Conservation (phyloP, 2,888 invertebrate species). For the Drosophila rellima region DNA sequence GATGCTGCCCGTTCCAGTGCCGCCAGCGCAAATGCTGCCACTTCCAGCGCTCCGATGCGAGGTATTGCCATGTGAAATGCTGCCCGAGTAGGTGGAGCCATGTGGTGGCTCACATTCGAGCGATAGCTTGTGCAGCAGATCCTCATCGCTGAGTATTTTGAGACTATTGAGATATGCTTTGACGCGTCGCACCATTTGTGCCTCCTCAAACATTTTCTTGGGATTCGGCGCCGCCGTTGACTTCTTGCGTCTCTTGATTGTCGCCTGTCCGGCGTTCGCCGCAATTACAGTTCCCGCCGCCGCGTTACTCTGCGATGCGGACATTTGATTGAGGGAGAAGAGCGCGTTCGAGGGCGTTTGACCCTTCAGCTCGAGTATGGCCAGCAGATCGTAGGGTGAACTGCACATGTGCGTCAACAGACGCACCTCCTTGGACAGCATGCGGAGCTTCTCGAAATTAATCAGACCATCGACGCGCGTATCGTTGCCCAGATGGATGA, state of each 20-base stretch:
- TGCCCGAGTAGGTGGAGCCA: slow-evolving; percentile 79
- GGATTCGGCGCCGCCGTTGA: slow-evolving; percentile 96
- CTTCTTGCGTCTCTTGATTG: slow-evolving; percentile 95
- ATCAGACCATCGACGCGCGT: slow-evolving; percentile 94
- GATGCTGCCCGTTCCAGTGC: slow-evolving; percentile 76
- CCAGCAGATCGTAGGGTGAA: slow-evolving; percentile 94
- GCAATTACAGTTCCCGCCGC: slow-evolving; percentile 80
- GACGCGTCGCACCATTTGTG: slow-evolving; percentile 98
- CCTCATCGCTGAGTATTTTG: slow-evolving; percentile 95
- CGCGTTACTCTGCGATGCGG: slow-evolving; percentile 88
- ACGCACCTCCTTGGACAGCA: slow-evolving; percentile 98
- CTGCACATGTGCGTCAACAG: slow-evolving; percentile 97
- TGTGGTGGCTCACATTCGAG: slow-evolving; percentile 92
- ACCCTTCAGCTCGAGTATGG: slow-evolving; percentile 93
- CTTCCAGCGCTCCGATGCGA: slow-evolving; percentile 72
- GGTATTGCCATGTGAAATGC: slow-evolving; percentile 71
- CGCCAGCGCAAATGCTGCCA: slow-evolving; percentile 69
- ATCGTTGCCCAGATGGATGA: slow-evolving; percentile 98
- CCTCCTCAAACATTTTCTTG: slow-evolving; percentile 99
- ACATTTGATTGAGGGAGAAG: slow-evolving; percentile 95
- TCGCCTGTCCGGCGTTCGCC: slow-evolving; percentile 89
- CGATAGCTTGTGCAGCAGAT: slow-evolving; percentile 94
- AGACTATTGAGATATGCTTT: slow-evolving; percentile 97
- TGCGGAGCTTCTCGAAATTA: slow-evolving; percentile 99
- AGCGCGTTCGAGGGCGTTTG: slow-evolving; percentile 95